Percentiles rank a stretch among this genome's conserved stretches.
Evolutionary conservation across 1,140 invertebrate species (phyloP).

Genomic region (Paraescarpia echinospica): DNA sequence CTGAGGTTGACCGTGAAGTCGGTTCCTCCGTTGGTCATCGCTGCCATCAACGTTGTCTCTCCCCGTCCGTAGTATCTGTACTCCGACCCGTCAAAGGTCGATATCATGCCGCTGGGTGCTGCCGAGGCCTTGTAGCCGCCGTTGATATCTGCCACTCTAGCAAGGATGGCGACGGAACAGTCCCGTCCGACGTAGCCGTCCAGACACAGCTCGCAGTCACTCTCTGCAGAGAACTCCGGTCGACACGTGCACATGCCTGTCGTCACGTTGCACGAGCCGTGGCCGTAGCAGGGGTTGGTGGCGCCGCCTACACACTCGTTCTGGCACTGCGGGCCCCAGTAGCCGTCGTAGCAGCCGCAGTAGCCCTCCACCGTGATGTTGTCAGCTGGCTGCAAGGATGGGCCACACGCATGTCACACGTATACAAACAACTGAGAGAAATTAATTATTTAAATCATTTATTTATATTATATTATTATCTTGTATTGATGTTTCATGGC

Average conservation of each 20-base stretch:
- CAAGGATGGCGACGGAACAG: slow-evolving; percentile 34
- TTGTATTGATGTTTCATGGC: no score
- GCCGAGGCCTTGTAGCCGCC: not conserved
- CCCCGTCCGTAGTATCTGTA: slow-evolving; percentile 34
- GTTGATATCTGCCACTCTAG: not conserved
- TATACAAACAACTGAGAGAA: not conserved
- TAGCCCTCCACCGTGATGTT: slow-evolving; percentile 24
- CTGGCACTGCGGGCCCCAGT: slow-evolving; percentile 38
- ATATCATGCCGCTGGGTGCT: slow-evolving; percentile 31
- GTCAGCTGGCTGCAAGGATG: slow-evolving; percentile 19
- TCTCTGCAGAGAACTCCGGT: slow-evolving; percentile 9
- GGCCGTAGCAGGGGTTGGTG: slow-evolving; percentile 34
- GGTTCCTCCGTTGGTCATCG: not conserved
- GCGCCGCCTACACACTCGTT: slow-evolving; percentile 36
- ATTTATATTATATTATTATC: not conserved
- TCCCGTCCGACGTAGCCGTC: slow-evolving; percentile 36
- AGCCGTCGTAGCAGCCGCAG: slow-evolving; percentile 37
- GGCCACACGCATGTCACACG: not conserved
- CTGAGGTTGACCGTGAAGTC: slow-evolving; percentile 19
- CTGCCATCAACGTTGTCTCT: slow-evolving; percentile 33
- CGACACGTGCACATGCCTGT: slow-evolving; percentile 35
- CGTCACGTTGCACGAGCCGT: slow-evolving; percentile 32
- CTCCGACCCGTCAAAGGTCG: slow-evolving; percentile 37
- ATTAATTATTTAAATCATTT: no score
- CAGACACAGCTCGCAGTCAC: slow-evolving; percentile 34